Evolutionary conservation across 2,888 invertebrate genomes (phyloP).

Genomic region (Oegoconia quadripuncta): DNA sequence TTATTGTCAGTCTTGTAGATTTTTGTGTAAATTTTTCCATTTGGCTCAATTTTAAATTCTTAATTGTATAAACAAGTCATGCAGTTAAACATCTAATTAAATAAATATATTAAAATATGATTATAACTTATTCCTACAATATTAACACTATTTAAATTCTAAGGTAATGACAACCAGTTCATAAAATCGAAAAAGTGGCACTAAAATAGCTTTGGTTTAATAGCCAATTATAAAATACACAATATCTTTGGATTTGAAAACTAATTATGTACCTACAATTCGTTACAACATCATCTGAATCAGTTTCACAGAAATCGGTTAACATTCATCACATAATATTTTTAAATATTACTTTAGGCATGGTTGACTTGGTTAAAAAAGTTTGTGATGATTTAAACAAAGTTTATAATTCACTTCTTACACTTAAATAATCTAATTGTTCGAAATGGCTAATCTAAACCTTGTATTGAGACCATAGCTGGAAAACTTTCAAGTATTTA

Average conservation of each 20-base stretch:
- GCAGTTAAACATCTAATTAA: constrained; percentile 67
- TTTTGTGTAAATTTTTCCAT: constrained; percentile 63
- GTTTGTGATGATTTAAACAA: constrained; percentile 44
- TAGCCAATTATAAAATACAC: constrained; percentile 52
- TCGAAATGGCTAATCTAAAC: constrained; percentile 46
- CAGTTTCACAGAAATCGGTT: too few relatives aligned
- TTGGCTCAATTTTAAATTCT: constrained; percentile 70
- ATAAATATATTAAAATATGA: constrained; percentile 69
- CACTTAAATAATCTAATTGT: constrained; percentile 42
- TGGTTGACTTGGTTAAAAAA: too few relatives aligned
- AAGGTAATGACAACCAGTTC: constrained; percentile 57
- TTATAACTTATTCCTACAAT: constrained; percentile 55
- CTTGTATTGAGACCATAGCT: constrained; percentile 46
- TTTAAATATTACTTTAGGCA: too few relatives aligned
- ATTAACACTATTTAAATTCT: constrained; percentile 54
- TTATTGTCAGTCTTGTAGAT: constrained; percentile 79
- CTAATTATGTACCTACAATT: neutral
- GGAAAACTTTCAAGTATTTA: neutral
- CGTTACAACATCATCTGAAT: too few relatives aligned
- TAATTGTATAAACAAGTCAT: constrained; percentile 68
- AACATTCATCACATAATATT: too few relatives aligned
- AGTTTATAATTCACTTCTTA: constrained; percentile 17
- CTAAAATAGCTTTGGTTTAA: constrained; percentile 66
- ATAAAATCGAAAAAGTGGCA: constrained; percentile 65
- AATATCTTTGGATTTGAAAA: neutral